Conservation (phyloP, 2,888 invertebrate genomes). For the Leptopterna dolabrata region DNA sequence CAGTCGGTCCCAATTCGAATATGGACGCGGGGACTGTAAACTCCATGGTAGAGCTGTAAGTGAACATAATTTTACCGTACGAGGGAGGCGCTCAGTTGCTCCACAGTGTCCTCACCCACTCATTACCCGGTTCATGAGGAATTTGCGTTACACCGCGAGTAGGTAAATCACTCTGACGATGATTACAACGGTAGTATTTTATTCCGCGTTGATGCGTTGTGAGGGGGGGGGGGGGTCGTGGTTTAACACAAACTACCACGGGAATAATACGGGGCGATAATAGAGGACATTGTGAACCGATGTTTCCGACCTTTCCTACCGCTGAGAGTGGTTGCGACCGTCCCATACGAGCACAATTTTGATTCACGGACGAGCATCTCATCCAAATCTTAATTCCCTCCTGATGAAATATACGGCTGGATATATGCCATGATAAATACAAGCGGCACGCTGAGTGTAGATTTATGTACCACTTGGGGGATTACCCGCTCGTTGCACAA, state of each 20-base stretch:
- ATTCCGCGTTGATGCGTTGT: neutral
- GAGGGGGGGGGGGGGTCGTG: neutral
- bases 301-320: neutral
- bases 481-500: too few relatives aligned
- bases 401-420: too few relatives aligned
- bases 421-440: too few relatives aligned
- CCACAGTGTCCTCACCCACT: neutral
- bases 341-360: neutral
- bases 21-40: too few relatives aligned
- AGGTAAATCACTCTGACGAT: constrained; percentile 7
- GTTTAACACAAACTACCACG: neutral
- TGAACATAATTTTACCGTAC: neutral
- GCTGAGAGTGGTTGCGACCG: neutral
- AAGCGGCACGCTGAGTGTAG: too few relatives aligned
- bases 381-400: neutral
- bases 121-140: neutral
- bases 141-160: neutral
- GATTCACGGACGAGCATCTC: neutral
- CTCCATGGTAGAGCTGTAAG: neutral
- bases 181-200: constrained; percentile 8
- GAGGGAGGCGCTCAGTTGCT: neutral
- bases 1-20: too few relatives aligned
- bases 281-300: neutral
- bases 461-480: too few relatives aligned
- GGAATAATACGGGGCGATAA: neutral